Conservation (phyloP, 2,113 vertebrate genomes). For the Actenoides hombroni region DNA sequence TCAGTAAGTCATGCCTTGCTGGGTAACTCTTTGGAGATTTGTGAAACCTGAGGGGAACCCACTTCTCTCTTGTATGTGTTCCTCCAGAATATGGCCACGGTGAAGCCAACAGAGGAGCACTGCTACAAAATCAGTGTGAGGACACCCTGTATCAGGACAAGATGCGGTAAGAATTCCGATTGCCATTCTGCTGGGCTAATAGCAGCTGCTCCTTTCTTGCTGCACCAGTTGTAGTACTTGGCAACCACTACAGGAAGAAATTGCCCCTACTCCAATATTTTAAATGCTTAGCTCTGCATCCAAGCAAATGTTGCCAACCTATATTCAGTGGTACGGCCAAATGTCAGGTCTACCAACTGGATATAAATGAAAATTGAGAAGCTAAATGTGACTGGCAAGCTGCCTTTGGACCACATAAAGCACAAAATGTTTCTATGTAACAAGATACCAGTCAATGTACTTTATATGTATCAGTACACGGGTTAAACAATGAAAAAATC, state of each 20-base stretch:
- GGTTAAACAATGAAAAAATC: constrained; percentile 14
- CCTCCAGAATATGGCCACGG: not conserved
- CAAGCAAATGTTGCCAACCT: not conserved
- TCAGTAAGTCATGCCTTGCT: not conserved
- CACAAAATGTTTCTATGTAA: not conserved
- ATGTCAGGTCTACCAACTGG: not conserved
- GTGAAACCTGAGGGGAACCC: not conserved
- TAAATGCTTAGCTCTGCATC: constrained; percentile 6
- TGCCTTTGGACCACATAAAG: not conserved
- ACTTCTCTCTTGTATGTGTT: not conserved
- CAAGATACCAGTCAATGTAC: not conserved
- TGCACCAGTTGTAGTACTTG: not conserved
- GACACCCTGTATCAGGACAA: not conserved
- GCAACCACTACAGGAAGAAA: constrained; percentile 3
- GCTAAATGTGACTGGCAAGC: constrained; percentile 9
- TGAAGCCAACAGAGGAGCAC: not conserved
- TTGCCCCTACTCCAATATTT: not conserved
- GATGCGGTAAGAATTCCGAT: not conserved
- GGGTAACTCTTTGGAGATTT: not conserved
- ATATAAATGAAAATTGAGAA: not conserved
- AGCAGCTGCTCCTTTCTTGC: not conserved
- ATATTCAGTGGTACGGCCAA: not conserved
- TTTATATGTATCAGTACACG: not conserved
- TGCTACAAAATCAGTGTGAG: not conserved
- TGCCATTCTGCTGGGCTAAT: not conserved